Conservation (phyloP, 2,888 invertebrate genomes). For the Stenichneumon culpator region DNA sequence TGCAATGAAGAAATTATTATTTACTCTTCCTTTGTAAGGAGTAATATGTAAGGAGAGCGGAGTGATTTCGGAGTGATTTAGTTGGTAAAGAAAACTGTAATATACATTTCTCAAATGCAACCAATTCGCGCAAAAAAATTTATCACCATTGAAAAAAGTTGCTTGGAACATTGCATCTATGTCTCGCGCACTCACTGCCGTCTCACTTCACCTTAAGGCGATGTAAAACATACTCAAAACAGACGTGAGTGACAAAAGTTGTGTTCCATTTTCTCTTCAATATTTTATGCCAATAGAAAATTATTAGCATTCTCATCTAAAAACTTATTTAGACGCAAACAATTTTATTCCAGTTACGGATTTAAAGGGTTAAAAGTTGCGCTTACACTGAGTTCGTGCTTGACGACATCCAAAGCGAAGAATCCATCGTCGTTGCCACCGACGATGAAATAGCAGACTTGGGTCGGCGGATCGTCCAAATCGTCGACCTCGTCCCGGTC, state of each 20-base stretch:
- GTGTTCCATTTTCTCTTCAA: too few relatives aligned
- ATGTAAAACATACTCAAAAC: too few relatives aligned
- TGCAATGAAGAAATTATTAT: slow-evolving; percentile 73
- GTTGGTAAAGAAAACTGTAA: not conserved
- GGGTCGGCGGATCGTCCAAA: slow-evolving; percentile 91
- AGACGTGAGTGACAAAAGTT: too few relatives aligned
- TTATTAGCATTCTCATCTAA: not conserved
- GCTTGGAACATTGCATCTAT: too few relatives aligned
- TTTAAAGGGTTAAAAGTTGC: not conserved
- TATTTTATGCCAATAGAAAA: too few relatives aligned
- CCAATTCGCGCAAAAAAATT: too few relatives aligned
- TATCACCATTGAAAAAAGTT: too few relatives aligned
- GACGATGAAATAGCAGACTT: slow-evolving; percentile 97
- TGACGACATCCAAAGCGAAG: slow-evolving; percentile 90
- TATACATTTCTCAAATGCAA: not conserved
- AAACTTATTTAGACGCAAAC: too few relatives aligned
- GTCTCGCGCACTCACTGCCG: too few relatives aligned
- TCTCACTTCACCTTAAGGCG: too few relatives aligned
- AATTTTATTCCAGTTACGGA: not conserved
- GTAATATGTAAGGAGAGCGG: not conserved
- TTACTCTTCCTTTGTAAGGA: not conserved
- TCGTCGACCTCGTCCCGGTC: slow-evolving; percentile 95
- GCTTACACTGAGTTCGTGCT: slow-evolving; percentile 90
- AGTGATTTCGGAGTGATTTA: not conserved
- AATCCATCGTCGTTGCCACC: slow-evolving; percentile 91